Conservation (phyloP, 2,113 vertebrate genomes). For the Hippocampus guttulatus region DNA sequence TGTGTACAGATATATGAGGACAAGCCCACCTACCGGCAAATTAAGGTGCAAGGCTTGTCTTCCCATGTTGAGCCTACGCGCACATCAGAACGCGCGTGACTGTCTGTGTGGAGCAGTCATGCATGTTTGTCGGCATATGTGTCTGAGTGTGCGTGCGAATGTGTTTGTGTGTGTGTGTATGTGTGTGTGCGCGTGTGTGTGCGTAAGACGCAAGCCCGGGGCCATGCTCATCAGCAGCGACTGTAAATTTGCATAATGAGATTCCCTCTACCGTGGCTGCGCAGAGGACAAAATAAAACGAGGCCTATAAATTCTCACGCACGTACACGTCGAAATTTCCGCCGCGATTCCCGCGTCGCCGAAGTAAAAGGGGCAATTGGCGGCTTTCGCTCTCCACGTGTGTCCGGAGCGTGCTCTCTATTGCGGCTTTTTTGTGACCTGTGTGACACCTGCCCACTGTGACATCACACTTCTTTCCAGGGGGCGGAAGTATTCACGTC, state of each 20-base stretch:
- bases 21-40: neutral
- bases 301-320: conserved; percentile 48
- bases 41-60: neutral
- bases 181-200: conserved; percentile 29
- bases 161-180: conserved; percentile 27
- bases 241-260: conserved; percentile 66
- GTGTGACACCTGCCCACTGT: too few species aligned
- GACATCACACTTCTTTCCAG: too few species aligned
- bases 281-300: conserved; percentile 62
- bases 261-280: conserved; percentile 53
- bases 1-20: conserved; percentile 1
- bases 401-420: neutral
- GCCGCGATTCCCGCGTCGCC: neutral
- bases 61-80: conserved; percentile 25
- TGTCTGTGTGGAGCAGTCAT: conserved; percentile 45
- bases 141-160: conserved; percentile 29
- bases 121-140: conserved; percentile 49
- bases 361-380: neutral
- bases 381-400: neutral
- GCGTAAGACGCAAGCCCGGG: conserved; percentile 51
- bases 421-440: neutral
- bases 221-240: conserved; percentile 65
- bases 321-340: neutral
- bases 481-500: too few species aligned
- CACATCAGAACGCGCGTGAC: conserved; percentile 60